Evolutionary conservation across 2,888 invertebrate species (phyloP), one percentile per base, ranked within the genome.

Genomic region (Amphiduros pacificus): DNA sequence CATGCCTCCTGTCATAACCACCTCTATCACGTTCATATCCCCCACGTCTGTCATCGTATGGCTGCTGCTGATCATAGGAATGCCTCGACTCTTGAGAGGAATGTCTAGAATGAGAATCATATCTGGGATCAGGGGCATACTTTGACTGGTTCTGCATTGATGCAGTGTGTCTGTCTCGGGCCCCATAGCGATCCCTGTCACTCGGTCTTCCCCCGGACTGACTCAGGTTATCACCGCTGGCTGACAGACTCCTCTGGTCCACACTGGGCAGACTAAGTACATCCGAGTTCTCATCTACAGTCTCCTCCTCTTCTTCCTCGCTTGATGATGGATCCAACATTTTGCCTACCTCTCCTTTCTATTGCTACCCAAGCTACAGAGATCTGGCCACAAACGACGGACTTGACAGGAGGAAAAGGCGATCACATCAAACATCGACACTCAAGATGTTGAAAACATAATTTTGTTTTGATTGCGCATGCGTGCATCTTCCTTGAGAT

Each of bases 261-360:
- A 75, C 74, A 65, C 78, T 80, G 20, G 77, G 77, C 62, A 77
- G 68, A 66, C 78, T 80, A 70, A 75, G 77, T 29, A 74, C 77
- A 60, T 79, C 79, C 17, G 80, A 79, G 51, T 63, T 62, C 44
- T 82, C 82, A 73, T 85, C 89, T 82, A 90, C 91, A 56, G 74
- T 70, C 32, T 77, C 76, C 84, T 94, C 94, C 84, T 93, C 94
- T 73, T 94, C 94, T 84, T 94, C 94, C 84, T 95, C 95, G 67
- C 94, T 94, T 73, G 94, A 94, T 84, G 94, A 94, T 71, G 94
- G 94, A 83, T 94, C 94, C 83, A 95, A 93, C 95, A 95, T 94
- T 54, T 65, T 78, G 36, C 4, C 40, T 49, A 17, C 48, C 27
- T 44, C 11, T 26, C 4, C 62, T n/a, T 26, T 61, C 31, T 6